phyloP scores from a whole-genome alignment of 2,888 invertebrate genomes.

The Petrophora chlorosata region DNA sequence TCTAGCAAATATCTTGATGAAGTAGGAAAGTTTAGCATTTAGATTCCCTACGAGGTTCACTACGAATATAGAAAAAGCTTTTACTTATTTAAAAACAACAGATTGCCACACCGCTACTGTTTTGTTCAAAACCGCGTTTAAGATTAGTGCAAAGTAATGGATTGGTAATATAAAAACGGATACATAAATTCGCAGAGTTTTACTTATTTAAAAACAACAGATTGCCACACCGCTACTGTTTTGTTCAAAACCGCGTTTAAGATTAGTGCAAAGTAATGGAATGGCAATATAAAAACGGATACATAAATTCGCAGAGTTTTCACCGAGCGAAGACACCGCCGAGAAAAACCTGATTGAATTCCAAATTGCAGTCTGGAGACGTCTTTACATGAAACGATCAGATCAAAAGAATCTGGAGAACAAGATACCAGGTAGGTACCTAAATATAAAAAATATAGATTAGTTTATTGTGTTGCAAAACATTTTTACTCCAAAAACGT shows the following conservation, averaged over 20 bases:
- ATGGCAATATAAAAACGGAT: constrained; percentile 41
- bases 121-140: constrained; percentile 4
- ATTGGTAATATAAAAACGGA: constrained; percentile 42
- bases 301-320: constrained; percentile 50
- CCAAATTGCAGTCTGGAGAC: constrained; percentile 58
- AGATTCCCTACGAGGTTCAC: no score
- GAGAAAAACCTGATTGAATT: constrained; percentile 66
- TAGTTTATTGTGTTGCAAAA: no score
- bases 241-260: constrained; percentile 11
- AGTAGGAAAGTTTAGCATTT: no score
- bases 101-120: no score
- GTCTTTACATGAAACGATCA: constrained; percentile 41
- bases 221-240: no score
- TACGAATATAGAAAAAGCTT: no score
- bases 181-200: constrained; percentile 49
- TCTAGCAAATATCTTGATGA: no score
- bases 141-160: constrained; percentile 38
- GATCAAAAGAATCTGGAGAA: background rate
- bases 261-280: constrained; percentile 38
- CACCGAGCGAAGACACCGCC: constrained; percentile 40
- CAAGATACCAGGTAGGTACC: no score
- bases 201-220: no score
- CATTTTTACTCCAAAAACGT: no score
- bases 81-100: no score
- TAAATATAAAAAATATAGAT: no score